These are phyloP conservation scores for Coremacera marginata DNA, from an alignment of 2,888 invertebrate genomes.

Conservation along the genomic window DNA sequence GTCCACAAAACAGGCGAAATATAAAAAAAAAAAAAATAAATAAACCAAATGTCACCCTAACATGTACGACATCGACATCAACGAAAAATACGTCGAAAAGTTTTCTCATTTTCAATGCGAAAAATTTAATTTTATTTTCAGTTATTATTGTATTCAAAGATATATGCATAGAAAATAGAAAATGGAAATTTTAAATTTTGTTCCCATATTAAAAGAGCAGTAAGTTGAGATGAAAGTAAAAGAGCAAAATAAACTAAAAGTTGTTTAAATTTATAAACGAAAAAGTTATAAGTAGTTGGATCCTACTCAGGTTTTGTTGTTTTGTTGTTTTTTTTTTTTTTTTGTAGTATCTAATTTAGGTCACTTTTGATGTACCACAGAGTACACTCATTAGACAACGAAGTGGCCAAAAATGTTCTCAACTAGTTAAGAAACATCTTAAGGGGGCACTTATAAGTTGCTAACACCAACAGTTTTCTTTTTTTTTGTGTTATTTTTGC, in stretches of 20 bases:
- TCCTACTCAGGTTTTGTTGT: no score
- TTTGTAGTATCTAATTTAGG: no score
- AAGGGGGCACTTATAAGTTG: background rate
- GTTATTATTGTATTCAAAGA: background rate
- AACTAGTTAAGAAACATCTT: background rate
- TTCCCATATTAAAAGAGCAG: no score
- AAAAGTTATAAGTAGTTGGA: no score
- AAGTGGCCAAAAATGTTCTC: background rate
- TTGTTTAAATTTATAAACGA: no score
- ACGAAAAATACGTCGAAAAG: conserved; percentile 14
- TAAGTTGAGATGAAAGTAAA: no score
- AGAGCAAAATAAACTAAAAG: no score
- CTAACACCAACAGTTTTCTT: background rate
- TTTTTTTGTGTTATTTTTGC: background rate
- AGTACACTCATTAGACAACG: no score
- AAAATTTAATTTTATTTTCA: conserved; percentile 23
- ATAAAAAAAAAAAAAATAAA: background rate
- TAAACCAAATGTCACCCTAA: background rate
- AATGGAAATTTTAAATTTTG: background rate
- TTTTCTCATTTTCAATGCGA: conserved; percentile 26
- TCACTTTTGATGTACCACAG: no score
- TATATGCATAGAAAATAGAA: background rate
- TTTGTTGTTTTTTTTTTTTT: no score
- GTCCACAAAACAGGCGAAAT: conserved; percentile 19
- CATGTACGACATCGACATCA: background rate